Evolutionary conservation across 2,113 vertebrate species (phyloP), one percentile per base, ranked within the genome.

Genomic region (Miniopterus natalensis): DNA sequence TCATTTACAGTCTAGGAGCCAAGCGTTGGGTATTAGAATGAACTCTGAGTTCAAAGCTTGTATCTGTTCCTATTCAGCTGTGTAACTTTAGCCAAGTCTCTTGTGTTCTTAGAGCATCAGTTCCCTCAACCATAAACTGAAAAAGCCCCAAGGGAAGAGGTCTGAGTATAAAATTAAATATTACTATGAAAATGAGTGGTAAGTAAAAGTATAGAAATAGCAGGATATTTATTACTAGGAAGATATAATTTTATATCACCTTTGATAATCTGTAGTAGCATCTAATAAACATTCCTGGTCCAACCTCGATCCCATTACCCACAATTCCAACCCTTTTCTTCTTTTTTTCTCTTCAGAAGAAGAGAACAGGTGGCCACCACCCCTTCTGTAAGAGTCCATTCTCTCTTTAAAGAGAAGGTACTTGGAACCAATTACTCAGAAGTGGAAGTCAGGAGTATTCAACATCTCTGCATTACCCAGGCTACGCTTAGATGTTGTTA

Each of bases 351-450:
- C 14, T 90, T 92, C n/a, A 53, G 66, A 55, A 90, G 90, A 94
- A 88, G 14, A 61, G 23, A 84, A 90, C 29, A 65, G 27, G 31
- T 68, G 29, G 80, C 57, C 71, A 77, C 7, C 18, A 45, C 42
- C 42, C 92, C 86, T 95, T 96, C 25, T 23, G 0, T 61, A 93
- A 86, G 53, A 95, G 83, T 53, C 75, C 29, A 83, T 84, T 91
- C 63, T 40, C 57, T 90, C 57, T 75, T 63, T 94, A 51, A 78
- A 96, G 36, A 93, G 65, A 88, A 29, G 13, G 23, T 73, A 31
- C 51, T 89, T 75, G n/a, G 79, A 96, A 88, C 27, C 61, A 83
- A 2, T 83, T 95, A 29, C 68, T 78, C 23, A 59, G 63, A 91
- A 90, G 49, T 92, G 12, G 42, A 95, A 96, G 45, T 86, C 68